Evolutionary conservation across 1,140 invertebrate species (phyloP), one percentile per base, ranked within the genome.

Genomic region (Drosophila orena): DNA sequence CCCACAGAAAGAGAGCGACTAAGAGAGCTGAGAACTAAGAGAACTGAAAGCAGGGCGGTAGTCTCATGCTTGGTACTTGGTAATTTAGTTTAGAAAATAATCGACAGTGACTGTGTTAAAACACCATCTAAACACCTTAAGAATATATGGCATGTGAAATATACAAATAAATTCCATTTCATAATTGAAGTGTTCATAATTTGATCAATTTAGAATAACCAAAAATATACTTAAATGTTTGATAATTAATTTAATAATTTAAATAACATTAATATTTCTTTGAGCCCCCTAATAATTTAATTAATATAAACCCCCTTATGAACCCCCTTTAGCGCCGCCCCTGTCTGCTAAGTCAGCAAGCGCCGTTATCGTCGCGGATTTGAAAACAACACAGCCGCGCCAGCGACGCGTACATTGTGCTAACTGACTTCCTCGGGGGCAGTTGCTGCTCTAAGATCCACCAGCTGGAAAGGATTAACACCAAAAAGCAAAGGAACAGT

Each of bases 301-400:
- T 1, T 17, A 17, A 17, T n/a, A n/a, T n/a, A n/a, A n/a, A n/a
- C n/a, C n/a, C n/a, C n/a, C n/a, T n/a, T n/a, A n/a, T n/a, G n/a
- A n/a, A 22, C 2, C 22, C 44, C 44, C 64, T 4, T 27, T 4
- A 6, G 12, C 0, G 5, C 11, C 37, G 20, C 60, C 64, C 1
- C 64, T 68, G 37, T 0, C 17, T 11, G 22, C 20, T 17, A 30
- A 42, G 12, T 56, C 62, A 44, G 17, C 42, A 22, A 57, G 64
- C 66, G 50, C 66, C 66, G 66, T 70, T 70, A 70, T 70, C 64
- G 47, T 27, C 52, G 43, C 52, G 27, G 65, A 69, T 70, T 70
- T 70, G 66, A 70, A 55, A 57, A 70, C 62, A 69, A 53, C 66
- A 8, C 62, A 40, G 42, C 35, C 15, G 17, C 24, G 61, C 46